Base-by-base conservation (phyloP, 1,140 invertebrate species). In the Aculops lycopersici region DNA sequence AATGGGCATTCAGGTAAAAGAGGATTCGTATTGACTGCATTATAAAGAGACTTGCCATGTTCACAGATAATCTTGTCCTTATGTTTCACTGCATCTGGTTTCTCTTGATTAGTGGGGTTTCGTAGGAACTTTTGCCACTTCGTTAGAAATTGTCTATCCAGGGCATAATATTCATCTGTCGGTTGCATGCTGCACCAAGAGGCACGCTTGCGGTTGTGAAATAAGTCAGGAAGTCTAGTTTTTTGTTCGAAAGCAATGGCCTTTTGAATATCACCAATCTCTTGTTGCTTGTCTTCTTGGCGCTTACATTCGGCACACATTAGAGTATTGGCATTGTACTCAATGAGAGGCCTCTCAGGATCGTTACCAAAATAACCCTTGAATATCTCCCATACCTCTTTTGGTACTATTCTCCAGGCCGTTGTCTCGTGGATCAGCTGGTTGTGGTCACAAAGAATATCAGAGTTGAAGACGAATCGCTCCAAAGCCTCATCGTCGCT, bases 121-220 rank as follows among this genome's bases (percentile, higher is more conserved):
- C 13, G 12, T 4, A 43, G 13, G 18, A 43, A 43, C 8, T 43
- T 43, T 43, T 43, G 17, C 41, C 41, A 43, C 40, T 18, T 3
- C 5, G 3, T 41, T 13, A 21, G 17, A 40, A 43, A 43, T 8
- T 39, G n/a, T 15, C 39, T 2, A 31, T 37, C 21, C 4, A 43
- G 15, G 8, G 41, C 41, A 31, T 21, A 40, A 17, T 43, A 43
- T n/a, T 5, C 19, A 15, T 3, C 3, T n/a, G 12, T 3, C 4
- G 21, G n/a, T 17, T 42, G 12, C 20, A 40, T 42, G 5, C 24
- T 36, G 17, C 40, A n/a, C 20, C 36, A 40, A 21, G 20, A 17
- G 4, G 31, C 5, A n/a, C 38, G 17, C 17, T 18, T n/a, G 15
- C 17, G 39, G 14, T 21, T 12, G 37, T 14, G 14, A 18, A 13